Conservation (phyloP, 1,140 invertebrate species). For the Pachyrhynchus sulphureomaculatus region DNA sequence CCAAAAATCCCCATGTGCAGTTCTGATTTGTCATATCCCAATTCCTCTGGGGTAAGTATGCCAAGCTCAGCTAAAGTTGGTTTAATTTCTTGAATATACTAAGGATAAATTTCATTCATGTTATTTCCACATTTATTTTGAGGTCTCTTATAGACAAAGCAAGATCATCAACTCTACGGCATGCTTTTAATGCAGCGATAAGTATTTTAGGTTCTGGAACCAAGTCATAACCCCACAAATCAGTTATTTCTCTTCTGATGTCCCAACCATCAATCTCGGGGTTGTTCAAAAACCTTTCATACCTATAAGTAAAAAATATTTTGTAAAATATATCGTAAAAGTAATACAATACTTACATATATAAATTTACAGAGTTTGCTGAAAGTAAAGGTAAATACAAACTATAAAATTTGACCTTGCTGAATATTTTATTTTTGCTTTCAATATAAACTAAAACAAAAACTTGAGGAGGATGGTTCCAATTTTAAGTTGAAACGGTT, state of each 20-base stretch:
- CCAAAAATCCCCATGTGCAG: no score
- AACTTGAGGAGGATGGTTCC: no score
- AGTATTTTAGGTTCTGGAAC: slow-evolving; percentile 95
- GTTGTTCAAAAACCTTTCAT: slow-evolving; percentile 83
- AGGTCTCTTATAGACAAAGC: slow-evolving; percentile 89
- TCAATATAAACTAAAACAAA: no score
- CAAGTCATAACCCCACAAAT: slow-evolving; percentile 84
- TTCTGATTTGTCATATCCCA: slow-evolving; percentile 98
- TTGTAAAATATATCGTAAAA: no score
- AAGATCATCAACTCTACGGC: slow-evolving; percentile 91
- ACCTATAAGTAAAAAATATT: slow-evolving; percentile 54
- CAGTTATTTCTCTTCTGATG: slow-evolving; percentile 84
- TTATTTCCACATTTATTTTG: slow-evolving; percentile 84
- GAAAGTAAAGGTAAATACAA: no score
- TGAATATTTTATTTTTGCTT: neutral
- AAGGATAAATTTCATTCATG: slow-evolving; percentile 84
- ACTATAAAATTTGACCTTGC: no score
- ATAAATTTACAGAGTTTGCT: neutral
- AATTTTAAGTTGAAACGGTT: neutral
- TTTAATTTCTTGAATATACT: slow-evolving; percentile 88
- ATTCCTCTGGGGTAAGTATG: slow-evolving; percentile 89
- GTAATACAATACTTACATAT: neutral
- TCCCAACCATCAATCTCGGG: slow-evolving; percentile 96
- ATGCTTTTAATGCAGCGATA: slow-evolving; percentile 86
- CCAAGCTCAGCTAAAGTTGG: slow-evolving; percentile 93